Conservation (phyloP, 2,888 invertebrate species). For the Epistrophella euchroma region DNA sequence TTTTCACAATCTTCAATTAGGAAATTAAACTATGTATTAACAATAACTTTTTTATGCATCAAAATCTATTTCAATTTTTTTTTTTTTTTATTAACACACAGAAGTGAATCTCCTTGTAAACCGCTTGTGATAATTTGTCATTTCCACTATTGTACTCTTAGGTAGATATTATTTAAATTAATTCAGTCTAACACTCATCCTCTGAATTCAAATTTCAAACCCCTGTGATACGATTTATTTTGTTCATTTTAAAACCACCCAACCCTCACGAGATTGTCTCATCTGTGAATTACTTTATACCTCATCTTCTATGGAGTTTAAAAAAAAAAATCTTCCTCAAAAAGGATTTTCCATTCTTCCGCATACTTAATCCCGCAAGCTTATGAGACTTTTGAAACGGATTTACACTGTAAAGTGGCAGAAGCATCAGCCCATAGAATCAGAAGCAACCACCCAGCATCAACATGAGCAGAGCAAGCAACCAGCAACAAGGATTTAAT, state of each 20-base stretch:
- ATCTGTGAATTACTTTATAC: slow-evolving; percentile 42
- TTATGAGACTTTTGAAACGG: slow-evolving; percentile 75
- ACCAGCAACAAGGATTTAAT: slow-evolving; percentile 64
- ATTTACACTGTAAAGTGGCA: slow-evolving; percentile 75
- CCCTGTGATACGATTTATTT: slow-evolving; percentile 32
- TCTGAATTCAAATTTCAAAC: slow-evolving; percentile 13
- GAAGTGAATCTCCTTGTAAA: neutral
- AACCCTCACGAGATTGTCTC: slow-evolving; percentile 27
- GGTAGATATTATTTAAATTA: slow-evolving; percentile 55
- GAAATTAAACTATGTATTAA: too few relatives aligned
- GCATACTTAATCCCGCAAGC: slow-evolving; percentile 74
- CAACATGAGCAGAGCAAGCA: slow-evolving; percentile 3
- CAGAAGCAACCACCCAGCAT: slow-evolving; percentile 2
- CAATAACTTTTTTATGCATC: too few relatives aligned
- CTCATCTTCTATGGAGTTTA: slow-evolving; percentile 22
- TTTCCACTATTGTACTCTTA: neutral
- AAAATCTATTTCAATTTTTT: neutral
- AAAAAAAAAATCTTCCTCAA: slow-evolving; percentile 38
- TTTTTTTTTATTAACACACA: slow-evolving; percentile 26
- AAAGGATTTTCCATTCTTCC: slow-evolving; percentile 75
- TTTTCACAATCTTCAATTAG: too few relatives aligned
- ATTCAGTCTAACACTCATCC: slow-evolving; percentile 47
- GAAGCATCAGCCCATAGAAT: slow-evolving; percentile 39
- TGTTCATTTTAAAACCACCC: neutral
- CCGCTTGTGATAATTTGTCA: slow-evolving; percentile 38